Base-by-base conservation (phyloP, 2,113 vertebrate genomes). In the Callospermophilus lateralis region DNA sequence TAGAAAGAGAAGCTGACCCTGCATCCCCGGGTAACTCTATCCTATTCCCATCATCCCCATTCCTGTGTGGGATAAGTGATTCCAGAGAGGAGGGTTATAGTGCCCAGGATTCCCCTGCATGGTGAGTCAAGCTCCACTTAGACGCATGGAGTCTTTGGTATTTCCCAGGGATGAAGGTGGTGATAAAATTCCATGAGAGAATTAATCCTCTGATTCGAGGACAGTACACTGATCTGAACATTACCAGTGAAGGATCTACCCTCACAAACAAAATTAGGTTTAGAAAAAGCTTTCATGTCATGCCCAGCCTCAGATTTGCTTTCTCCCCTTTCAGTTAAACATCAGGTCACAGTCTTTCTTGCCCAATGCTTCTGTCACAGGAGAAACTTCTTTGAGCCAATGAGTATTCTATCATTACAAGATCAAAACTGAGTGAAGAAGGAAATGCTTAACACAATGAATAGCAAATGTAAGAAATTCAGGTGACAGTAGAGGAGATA, bases 381-480 rank as follows among this genome's bases (percentile, higher is more conserved):
- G 13, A 42, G 12, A 81, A 90, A 74, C 0, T 58, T 53, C 81
- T 94, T 80, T n/a, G 6, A 78, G 61, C 22, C 89, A 84, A 89
- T 16, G 8, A 37, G 2, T 78, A 89, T 72, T 94, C 95, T 72
- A 55, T 32, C 88, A 85, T 94, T 89, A 78, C 26, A 85, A 95
- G 34, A 61, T 24, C 65, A n/a, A 95, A 58, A 83, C 42, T 74
- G 39, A 92, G 39, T 89, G 39, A 74, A 92, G 20, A 92, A 1
- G 28, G 8, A 16, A 78, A 55, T 78, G 6, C n/a, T 80, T 79
- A 94, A 42, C 20, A 80, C 34, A 81, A 42, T 84, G 26, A 86
- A 81, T 22, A 92, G 8, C 16, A 90, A 92, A 55, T 28, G 15
- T 79, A 15, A 92, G 73, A 70, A 89, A 93, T 89, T 94, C 37